A percentile compares a stretch with the other conserved stretches of the same genome.
These are phyloP conservation scores for Leucozona laternaria DNA, from an alignment of 2,888 invertebrate genomes.

Conservation along the genomic window DNA sequence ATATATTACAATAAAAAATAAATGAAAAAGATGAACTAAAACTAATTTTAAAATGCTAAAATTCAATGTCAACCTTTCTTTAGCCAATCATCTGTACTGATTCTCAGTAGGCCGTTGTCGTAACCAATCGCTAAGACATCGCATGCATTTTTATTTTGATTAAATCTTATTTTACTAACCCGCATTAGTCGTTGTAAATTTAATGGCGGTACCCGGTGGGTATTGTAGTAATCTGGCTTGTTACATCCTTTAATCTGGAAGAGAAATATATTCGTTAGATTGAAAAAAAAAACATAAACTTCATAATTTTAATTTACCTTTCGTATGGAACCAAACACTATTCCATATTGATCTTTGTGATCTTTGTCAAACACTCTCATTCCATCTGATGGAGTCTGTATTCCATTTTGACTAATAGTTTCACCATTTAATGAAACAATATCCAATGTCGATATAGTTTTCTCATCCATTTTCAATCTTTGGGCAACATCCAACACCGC, in stretches of 20 bases:
- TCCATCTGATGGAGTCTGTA: conserved; percentile 31
- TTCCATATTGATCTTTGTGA: conserved; percentile 79
- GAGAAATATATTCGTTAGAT: neutral
- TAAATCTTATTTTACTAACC: conserved; percentile 80
- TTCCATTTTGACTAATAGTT: neutral
- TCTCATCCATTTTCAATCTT: conserved; percentile 55
- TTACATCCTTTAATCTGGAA: conserved; percentile 42
- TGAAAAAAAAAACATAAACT: neutral
- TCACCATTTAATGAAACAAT: conserved; percentile 76
- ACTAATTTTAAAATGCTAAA: conserved; percentile 1
- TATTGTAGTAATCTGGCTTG: conserved; percentile 53
- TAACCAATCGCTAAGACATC: conserved; percentile 80
- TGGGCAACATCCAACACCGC: conserved; percentile 76
- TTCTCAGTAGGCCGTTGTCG: conserved; percentile 81
- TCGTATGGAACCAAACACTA: conserved; percentile 78
- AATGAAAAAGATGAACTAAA: conserved; percentile 29
- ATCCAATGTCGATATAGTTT: conserved; percentile 77
- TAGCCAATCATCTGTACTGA: conserved; percentile 66
- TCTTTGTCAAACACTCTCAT: conserved; percentile 73
- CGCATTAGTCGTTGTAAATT: conserved; percentile 77
- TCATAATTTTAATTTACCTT: conserved; percentile 57
- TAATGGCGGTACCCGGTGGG: conserved; percentile 75
- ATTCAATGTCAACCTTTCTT: neutral
- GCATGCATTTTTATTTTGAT: conserved; percentile 78
- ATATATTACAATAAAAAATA: conserved; percentile 44